These are phyloP conservation scores for Genyomyrus donnyi DNA, from an alignment of 2,113 vertebrate genomes.

Conservation along the genomic window DNA sequence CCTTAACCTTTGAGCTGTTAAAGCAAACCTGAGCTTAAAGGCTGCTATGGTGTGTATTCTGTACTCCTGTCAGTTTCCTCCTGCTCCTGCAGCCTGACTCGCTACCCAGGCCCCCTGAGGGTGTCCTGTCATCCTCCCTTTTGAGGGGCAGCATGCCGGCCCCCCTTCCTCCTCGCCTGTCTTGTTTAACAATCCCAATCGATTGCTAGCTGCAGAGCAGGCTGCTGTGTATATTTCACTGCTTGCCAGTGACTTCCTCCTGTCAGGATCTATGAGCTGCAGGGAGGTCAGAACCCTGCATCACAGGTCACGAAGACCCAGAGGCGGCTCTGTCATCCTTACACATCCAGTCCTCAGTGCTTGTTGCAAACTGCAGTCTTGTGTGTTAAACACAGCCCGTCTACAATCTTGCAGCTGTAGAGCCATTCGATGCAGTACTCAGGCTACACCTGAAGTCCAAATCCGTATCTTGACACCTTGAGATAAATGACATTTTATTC, in stretches of 20 bases:
- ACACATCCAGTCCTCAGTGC: background rate
- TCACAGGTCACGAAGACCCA: background rate
- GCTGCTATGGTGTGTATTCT: background rate
- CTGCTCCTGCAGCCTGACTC: background rate
- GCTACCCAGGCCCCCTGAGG: background rate
- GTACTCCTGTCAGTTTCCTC: background rate
- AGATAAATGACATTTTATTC: background rate
- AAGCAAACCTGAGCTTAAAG: background rate
- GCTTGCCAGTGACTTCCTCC: background rate
- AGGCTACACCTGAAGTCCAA: background rate
- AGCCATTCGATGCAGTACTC: background rate
- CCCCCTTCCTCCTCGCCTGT: background rate
- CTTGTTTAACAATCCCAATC: background rate
- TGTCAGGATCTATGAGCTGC: background rate
- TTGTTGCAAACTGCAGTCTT: background rate
- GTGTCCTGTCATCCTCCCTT: background rate
- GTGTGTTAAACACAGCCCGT: background rate
- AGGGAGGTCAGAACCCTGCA: background rate
- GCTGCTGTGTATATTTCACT: background rate
- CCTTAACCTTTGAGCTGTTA: background rate
- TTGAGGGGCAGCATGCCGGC: background rate
- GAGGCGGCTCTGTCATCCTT: background rate
- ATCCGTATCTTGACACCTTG: background rate
- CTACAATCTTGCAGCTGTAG: background rate
- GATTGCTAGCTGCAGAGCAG: background rate